A percentile compares a stretch with the other conserved stretches of the same genome.
phyloP scores from a whole-genome alignment of 2,888 invertebrate genomes.

The Cephus rjabovi region DNA sequence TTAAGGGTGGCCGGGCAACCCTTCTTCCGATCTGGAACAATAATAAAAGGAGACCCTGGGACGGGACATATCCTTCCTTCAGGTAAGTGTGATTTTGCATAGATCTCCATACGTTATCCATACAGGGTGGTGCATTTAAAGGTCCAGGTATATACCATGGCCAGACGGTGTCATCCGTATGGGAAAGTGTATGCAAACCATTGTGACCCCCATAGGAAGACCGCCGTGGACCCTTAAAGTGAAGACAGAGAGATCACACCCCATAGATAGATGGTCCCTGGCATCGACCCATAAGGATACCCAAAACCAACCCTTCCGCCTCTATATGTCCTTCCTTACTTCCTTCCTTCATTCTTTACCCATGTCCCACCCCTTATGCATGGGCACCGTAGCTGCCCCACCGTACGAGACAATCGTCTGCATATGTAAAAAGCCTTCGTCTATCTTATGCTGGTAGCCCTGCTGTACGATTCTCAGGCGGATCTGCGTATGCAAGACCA shows the following conservation, averaged over 20 bases:
- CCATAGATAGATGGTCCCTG: slow-evolving; percentile 58
- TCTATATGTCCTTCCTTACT: slow-evolving; percentile 16
- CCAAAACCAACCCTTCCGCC: slow-evolving; percentile 24
- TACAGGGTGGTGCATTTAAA: slow-evolving; percentile 51
- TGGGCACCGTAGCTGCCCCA: slow-evolving; percentile 16
- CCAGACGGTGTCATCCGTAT: slow-evolving; percentile 65
- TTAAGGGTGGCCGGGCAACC: slow-evolving; percentile 57
- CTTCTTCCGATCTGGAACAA: slow-evolving; percentile 62
- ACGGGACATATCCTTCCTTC: slow-evolving; percentile 52
- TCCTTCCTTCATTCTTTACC: slow-evolving; percentile 23
- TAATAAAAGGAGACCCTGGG: slow-evolving; percentile 39
- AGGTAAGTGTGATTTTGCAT: slow-evolving; percentile 66
- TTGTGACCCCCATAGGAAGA: slow-evolving; percentile 60
- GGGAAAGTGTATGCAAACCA: slow-evolving; percentile 67
- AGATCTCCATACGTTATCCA: slow-evolving; percentile 64
- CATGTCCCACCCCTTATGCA: slow-evolving; percentile 15
- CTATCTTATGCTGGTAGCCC: slow-evolving; percentile 38
- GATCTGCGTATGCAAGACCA: slow-evolving; percentile 19
- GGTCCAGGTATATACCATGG: slow-evolving; percentile 61
- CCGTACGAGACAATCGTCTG: slow-evolving; percentile 49
- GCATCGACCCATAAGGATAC: slow-evolving; percentile 40
- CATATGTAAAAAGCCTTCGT: slow-evolving; percentile 54
- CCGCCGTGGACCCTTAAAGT: slow-evolving; percentile 25
- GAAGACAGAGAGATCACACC: slow-evolving; percentile 60
- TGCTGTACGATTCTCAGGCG: slow-evolving; percentile 2